Evolutionary conservation across 2,113 vertebrate genomes (phyloP).

Genomic region (Tricholaema leucomelas): DNA sequence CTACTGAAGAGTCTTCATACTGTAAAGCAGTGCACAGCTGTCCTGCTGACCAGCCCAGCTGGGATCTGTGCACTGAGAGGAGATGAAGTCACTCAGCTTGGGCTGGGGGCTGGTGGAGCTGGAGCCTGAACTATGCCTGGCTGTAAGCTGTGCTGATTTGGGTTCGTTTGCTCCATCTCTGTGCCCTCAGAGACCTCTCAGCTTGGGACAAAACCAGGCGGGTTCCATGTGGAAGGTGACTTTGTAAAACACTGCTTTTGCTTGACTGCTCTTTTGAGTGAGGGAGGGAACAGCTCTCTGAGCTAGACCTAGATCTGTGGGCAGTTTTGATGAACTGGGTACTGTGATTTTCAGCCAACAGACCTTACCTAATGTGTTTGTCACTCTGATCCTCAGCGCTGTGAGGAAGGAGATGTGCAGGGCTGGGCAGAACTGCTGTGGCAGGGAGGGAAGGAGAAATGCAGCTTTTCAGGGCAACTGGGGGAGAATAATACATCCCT

Average conservation of each 20-base stretch:
- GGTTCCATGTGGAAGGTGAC: neutral
- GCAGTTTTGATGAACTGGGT: neutral
- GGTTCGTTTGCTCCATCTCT: neutral
- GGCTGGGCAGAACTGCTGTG: neutral
- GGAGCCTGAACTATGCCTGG: neutral
- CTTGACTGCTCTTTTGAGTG: neutral
- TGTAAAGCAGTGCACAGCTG: slow-evolving; percentile 34
- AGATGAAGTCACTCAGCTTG: neutral
- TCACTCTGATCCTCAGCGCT: neutral
- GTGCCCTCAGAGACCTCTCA: neutral
- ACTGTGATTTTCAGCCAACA: neutral
- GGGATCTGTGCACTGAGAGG: neutral
- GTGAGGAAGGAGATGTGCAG: neutral
- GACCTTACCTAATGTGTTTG: neutral
- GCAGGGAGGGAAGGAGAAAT: neutral
- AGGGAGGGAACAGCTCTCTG: neutral
- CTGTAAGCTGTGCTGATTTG: neutral
- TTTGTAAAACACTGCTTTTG: neutral
- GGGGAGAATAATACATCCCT: neutral
- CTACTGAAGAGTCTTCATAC: slow-evolving; percentile 1
- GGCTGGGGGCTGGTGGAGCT: neutral
- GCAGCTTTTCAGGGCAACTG: neutral
- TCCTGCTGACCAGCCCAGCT: neutral
- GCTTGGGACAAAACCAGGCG: neutral
- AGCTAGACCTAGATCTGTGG: neutral